phyloP scores from a whole-genome alignment of 2,888 invertebrate species.

The Hoplodrina blanda region DNA sequence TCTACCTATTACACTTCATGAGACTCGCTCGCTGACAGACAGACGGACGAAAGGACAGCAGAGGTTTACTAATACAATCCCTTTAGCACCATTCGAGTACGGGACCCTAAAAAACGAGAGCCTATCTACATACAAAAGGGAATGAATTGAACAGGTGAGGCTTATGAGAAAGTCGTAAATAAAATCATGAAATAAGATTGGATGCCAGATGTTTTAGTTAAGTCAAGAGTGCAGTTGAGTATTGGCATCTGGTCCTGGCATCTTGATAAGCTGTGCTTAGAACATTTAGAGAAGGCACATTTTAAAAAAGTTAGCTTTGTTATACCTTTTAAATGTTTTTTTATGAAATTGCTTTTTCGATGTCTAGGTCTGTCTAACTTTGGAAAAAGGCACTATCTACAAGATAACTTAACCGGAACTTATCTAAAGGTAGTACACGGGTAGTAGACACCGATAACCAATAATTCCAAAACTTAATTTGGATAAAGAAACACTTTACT shows the following conservation, averaged over 20 bases:
- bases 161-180: constrained; percentile 68
- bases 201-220: constrained; percentile 68
- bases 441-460: no score
- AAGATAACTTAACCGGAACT: no score
- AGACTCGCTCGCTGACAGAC: no score
- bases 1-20: no score
- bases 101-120: constrained; percentile 24
- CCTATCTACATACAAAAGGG: constrained; percentile 38
- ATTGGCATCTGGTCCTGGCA: constrained; percentile 62
- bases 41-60: no score
- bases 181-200: constrained; percentile 70
- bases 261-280: constrained; percentile 7
- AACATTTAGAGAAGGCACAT: constrained; percentile 41
- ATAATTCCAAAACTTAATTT: no score
- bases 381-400: background rate
- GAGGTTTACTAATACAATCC: no score
- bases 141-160: constrained; percentile 68
- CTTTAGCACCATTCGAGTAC: no score
- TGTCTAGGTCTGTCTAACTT: background rate
- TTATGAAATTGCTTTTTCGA: background rate
- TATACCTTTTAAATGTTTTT: background rate
- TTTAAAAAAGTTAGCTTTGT: background rate
- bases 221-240: constrained; percentile 65
- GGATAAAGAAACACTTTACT: no score
- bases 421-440: no score